Evolutionary conservation across 2,888 invertebrate species (phyloP), one percentile per base, ranked within the genome.

Genomic region (Eristalinus sepulchralis): DNA sequence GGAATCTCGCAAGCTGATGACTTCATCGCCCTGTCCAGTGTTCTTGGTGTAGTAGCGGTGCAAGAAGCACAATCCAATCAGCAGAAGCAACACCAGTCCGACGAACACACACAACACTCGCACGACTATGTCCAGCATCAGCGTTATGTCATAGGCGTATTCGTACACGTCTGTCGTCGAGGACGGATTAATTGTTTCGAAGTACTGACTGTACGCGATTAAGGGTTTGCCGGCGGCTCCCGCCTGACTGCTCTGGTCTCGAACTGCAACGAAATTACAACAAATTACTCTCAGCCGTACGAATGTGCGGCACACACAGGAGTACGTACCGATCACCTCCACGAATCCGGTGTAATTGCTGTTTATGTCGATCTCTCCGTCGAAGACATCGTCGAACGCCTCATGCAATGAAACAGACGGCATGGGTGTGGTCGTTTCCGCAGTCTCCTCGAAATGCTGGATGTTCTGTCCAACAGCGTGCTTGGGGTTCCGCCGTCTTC

Each of bases 281-380:
- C n/a, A n/a, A 27, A 11, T 34, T 11, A 27, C n/a, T 33, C 20
- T 20, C 17, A 2, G 8, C 17, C 0, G 53, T 17, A 10, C 36
- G 10, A 11, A 8, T 24, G 24, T 0, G 47, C 17, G 0, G n/a
- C n/a, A 47, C 47, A 5, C 47, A 47, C 27, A 27, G 27, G 2
- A 17, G 8, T 0, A 93, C 94, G 93, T 92, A 96, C 97, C 95
- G 89, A 97, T 95, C 11, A 97, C 94, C 93, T 97, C 97, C 39
- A 98, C 94, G 90, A 97, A 97, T 22, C 97, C 96, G 0, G 97
- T 97, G 89, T 98, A 98, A 91, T 97, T 97, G 11, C 96, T 95
- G 70, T 94, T 94, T 13, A 95, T 94, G 90, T 97, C 96, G 64
- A 98, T 94, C 71, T 93, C 94, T 0, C 97, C 97, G 91, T 97